Base-by-base conservation (phyloP, 2,797 vertebrate genomes). In the Poeciliopsis infans region DNA sequence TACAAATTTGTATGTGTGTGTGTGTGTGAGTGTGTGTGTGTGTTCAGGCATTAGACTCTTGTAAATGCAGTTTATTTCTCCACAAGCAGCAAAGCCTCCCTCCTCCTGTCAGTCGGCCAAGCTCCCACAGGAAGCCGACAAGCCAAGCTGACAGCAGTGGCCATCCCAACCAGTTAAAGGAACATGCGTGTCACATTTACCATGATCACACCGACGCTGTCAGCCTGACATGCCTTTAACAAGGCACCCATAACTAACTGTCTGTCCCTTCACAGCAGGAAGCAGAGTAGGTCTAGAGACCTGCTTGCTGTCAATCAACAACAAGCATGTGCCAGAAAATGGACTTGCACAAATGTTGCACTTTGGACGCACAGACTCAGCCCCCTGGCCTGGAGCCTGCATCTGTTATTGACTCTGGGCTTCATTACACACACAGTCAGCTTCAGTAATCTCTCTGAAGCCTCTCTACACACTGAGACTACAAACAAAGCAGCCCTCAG, bases 351-450 rank as follows among this genome's bases (percentile, higher is more conserved):
- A 64, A 77, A 83, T 72, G 80, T 68, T 72, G 80, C 82, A 86
- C 84, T 85, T 89, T 86, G 83, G 90, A 92, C 82, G 85, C 85
- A 64, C 79, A 70, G 83, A 46, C 87, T 91, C 90, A 88, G 90
- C 84, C 87, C 88, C 88, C 87, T 94, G 93, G 94, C 92, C 93
- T 92, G 71, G 61, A 91, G 93, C 93, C 92, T 91, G 92, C 87
- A 92, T 91, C 81, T 87, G 83, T 89, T 94, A 94, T 94, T 94
- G 93, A 94, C 93, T 93, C 86, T 72, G 92, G 84, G 89, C 89
- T 94, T 94, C 91, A 93, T 94, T 94, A 92, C 93, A 91, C 89
- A 94, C 93, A 94, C 92, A 88, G 86, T 89, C 93, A 93, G 92
- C 87, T 93, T 93, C 88, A 85, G 92, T 93, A 94, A 94, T 94